Conservation (phyloP, 2,888 invertebrate genomes). For the Agrilus mali region DNA sequence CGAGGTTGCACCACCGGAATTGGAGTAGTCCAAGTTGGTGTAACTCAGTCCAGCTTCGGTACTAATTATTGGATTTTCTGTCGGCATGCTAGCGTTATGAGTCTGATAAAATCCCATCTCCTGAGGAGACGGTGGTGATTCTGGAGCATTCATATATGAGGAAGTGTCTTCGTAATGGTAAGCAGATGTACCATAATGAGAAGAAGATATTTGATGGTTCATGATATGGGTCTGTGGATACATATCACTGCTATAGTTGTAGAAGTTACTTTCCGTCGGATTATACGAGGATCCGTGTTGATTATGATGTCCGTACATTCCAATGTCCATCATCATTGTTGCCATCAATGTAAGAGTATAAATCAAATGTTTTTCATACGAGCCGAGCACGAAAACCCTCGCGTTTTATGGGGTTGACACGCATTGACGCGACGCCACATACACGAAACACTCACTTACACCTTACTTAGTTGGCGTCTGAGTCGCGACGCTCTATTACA, state of each 20-base stretch:
- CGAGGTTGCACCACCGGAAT: slow-evolving; percentile 28
- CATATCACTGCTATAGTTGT: slow-evolving; percentile 18
- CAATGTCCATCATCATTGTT: slow-evolving; percentile 75
- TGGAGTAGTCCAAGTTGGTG: slow-evolving; percentile 73
- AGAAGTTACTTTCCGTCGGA: slow-evolving; percentile 27
- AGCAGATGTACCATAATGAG: slow-evolving; percentile 28
- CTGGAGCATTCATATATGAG: slow-evolving; percentile 27
- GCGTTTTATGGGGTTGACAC: not conserved
- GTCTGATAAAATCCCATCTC: slow-evolving; percentile 37
- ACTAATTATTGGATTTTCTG: slow-evolving; percentile 54
- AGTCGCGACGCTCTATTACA: not conserved
- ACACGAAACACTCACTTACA: not conserved
- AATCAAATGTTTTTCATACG: slow-evolving; percentile 4
- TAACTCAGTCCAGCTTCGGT: slow-evolving; percentile 81
- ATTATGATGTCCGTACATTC: slow-evolving; percentile 53
- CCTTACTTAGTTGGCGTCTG: not conserved
- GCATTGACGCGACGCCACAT: not conserved
- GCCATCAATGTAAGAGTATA: slow-evolving; percentile 11
- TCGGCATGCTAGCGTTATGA: slow-evolving; percentile 29
- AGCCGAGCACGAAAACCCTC: slow-evolving; percentile 1
- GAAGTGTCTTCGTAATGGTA: slow-evolving; percentile 30
- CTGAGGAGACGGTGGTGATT: slow-evolving; percentile 32
- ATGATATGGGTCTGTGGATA: slow-evolving; percentile 30
- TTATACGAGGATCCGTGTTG: slow-evolving; percentile 35
- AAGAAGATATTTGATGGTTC: slow-evolving; percentile 27